Evolutionary conservation across 2,797 vertebrate species (phyloP).

Genomic region (Florisuga fusca): DNA sequence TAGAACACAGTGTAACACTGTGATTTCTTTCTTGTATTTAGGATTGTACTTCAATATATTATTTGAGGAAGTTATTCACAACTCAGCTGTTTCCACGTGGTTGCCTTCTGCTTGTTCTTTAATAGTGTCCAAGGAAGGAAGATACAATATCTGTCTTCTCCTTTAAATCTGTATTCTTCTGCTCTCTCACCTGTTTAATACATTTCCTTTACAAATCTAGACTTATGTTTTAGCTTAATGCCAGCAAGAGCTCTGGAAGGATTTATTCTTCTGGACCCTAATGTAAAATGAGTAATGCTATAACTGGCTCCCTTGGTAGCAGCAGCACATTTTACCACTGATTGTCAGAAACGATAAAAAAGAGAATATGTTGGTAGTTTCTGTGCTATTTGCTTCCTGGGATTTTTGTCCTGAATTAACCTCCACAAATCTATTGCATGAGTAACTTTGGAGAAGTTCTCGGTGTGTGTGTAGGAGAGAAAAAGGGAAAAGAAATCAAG

Average conservation of each 20-base stretch:
- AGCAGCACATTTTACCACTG: slow-evolving; percentile 72
- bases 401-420: slow-evolving; percentile 70
- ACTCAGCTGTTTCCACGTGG: neutral
- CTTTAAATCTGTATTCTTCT: slow-evolving; percentile 38
- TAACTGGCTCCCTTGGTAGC: slow-evolving; percentile 66
- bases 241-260: slow-evolving; percentile 54
- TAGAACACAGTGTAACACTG: neutral
- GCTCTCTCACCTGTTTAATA: slow-evolving; percentile 43
- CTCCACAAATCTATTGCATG: slow-evolving; percentile 27
- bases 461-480: neutral
- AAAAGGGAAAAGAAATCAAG: neutral
- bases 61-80: neutral
- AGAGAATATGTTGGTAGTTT: slow-evolving; percentile 42
- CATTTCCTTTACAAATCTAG: slow-evolving; percentile 63
- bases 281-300: slow-evolving; percentile 73
- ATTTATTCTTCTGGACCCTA: slow-evolving; percentile 70
- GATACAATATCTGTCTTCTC: neutral
- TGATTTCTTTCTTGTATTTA: neutral
- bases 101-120: neutral
- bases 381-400: slow-evolving; percentile 49
- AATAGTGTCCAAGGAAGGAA: neutral
- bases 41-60: neutral
- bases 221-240: slow-evolving; percentile 60
- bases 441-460: slow-evolving; percentile 58
- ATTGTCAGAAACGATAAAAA: slow-evolving; percentile 77